These are phyloP conservation scores for Copidosoma aretas DNA, from an alignment of 2,888 invertebrate species.

Conservation along the genomic window DNA sequence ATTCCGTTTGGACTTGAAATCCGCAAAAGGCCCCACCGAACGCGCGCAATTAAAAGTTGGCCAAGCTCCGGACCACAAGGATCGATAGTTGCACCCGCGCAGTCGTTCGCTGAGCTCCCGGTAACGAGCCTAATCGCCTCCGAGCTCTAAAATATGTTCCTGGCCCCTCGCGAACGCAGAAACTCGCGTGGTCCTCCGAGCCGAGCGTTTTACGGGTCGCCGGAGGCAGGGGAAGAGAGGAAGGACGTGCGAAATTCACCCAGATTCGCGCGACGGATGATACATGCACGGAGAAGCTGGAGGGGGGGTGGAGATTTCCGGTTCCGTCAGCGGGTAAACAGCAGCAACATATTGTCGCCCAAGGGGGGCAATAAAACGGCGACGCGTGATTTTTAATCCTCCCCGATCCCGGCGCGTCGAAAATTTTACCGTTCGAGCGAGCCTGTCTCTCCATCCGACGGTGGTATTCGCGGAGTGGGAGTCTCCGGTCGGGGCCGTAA, in stretches of 20 bases:
- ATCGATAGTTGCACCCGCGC: background rate
- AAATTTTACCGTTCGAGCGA: conserved; percentile 28
- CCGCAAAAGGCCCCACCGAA: too few relatives aligned
- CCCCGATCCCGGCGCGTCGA: background rate
- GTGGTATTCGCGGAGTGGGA: background rate
- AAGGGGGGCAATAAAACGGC: background rate
- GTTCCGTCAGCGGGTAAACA: conserved; percentile 5
- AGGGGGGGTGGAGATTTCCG: background rate
- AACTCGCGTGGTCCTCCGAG: conserved; percentile 13
- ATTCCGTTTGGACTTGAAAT: too few relatives aligned
- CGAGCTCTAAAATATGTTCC: conserved; percentile 15
- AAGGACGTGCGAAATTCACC: background rate
- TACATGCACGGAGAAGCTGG: conserved; percentile 13
- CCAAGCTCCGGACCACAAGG: too few relatives aligned
- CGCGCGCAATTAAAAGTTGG: too few relatives aligned
- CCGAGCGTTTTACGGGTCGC: conserved; percentile 1
- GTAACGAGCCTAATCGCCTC: background rate
- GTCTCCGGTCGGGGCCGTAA: conserved; percentile 31
- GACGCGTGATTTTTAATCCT: background rate
- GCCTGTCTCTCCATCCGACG: background rate
- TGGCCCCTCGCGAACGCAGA: conserved; percentile 6
- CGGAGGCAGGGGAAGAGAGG: too few relatives aligned
- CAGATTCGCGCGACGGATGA: conserved; percentile 11
- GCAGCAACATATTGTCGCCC: conserved; percentile 10
- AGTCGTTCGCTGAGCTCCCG: too few relatives aligned